Percentiles rank a stretch among this genome's conserved stretches.
Evolutionary conservation across 2,888 invertebrate species (phyloP).

Genomic region (Vannuccia rotundouncinata): DNA sequence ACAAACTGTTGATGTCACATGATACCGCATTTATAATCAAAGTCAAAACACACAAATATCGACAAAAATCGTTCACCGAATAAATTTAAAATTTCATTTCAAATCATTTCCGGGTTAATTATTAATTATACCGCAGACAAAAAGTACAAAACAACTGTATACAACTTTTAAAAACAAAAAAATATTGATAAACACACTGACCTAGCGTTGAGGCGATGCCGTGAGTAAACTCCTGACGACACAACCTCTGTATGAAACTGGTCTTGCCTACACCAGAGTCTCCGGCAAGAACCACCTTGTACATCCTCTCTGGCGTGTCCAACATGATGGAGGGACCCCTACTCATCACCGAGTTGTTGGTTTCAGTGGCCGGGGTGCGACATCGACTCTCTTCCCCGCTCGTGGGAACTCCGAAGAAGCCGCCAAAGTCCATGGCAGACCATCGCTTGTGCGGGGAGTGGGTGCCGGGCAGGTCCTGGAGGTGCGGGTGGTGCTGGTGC

Average conservation of each 20-base stretch:
- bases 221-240: constrained; percentile 27
- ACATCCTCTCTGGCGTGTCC: constrained; percentile 49
- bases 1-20: no score
- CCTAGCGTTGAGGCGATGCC: constrained; percentile 16
- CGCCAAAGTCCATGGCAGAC: background rate
- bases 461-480: background rate
- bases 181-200: no score
- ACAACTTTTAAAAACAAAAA: no score
- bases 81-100: no score
- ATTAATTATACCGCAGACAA: no score
- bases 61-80: no score
- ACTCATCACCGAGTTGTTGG: background rate
- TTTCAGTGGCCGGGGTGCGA: background rate
- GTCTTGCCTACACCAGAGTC: constrained; percentile 40
- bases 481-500: background rate
- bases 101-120: no score
- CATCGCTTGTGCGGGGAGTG: background rate
- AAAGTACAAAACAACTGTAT: no score
- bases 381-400: background rate
- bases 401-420: background rate
- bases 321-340: background rate
- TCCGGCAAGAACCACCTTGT: constrained; percentile 37
- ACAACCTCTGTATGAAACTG: constrained; percentile 38
- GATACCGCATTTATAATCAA: no score
- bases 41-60: no score